phyloP scores from a whole-genome alignment of 2,888 invertebrate genomes.

The Pteria penguin region DNA sequence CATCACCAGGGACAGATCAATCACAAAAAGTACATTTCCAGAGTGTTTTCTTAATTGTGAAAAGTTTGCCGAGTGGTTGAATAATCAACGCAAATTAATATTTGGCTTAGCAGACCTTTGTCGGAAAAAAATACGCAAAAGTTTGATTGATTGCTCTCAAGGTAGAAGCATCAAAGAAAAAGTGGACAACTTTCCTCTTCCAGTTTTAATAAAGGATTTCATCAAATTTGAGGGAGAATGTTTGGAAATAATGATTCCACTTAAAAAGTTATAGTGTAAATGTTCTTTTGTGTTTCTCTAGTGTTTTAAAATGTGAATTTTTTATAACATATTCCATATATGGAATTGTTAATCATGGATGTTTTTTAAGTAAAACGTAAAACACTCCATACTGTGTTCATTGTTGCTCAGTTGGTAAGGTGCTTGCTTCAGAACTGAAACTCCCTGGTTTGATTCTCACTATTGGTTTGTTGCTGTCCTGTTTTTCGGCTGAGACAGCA shows the following conservation, averaged over 20 bases:
- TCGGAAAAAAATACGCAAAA: conserved; percentile 2
- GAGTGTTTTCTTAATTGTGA: background rate
- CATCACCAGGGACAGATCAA: conserved; percentile 28
- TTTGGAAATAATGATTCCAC: background rate
- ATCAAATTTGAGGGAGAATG: conserved; percentile 15
- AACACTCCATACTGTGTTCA: no score
- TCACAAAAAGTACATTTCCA: background rate
- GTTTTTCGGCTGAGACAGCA: no score
- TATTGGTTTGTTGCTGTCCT: no score
- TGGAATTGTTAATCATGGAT: no score
- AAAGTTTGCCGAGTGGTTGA: background rate
- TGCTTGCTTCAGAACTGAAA: no score
- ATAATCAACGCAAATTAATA: background rate
- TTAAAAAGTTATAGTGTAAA: no score
- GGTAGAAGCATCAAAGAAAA: conserved; percentile 18
- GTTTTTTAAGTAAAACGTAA: no score
- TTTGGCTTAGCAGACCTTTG: background rate
- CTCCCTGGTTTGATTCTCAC: no score
- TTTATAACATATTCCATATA: no score
- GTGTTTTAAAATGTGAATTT: no score
- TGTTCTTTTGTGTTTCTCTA: no score
- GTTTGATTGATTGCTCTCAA: conserved; percentile 24
- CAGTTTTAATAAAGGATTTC: conserved; percentile 5
- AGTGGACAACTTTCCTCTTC: conserved; percentile 33
- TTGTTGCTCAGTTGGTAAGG: no score